These are phyloP conservation scores for Noctuana brunneofusca DNA, from an alignment of 2,888 invertebrate species.

Conservation along the genomic window DNA sequence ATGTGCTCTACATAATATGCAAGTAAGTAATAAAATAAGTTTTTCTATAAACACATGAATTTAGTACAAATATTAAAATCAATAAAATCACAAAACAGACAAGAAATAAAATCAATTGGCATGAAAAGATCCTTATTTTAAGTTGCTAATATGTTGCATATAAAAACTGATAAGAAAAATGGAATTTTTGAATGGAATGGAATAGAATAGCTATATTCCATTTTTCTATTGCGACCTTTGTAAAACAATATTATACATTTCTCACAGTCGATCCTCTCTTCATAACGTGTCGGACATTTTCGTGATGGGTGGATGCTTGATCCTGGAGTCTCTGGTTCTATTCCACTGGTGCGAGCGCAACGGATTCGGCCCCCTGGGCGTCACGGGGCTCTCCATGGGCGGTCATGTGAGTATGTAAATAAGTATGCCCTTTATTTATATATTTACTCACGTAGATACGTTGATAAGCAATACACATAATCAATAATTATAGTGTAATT, in stretches of 20 bases:
- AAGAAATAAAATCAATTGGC: background rate
- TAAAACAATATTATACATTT: background rate
- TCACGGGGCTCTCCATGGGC: conserved; percentile 98
- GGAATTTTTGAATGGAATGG: too few species aligned
- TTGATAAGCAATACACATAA: too few species aligned
- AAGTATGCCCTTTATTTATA: background rate
- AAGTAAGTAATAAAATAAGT: too few species aligned
- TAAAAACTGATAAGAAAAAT: background rate
- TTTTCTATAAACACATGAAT: background rate
- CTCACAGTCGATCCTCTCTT: conserved; percentile 91
- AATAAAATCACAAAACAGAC: background rate
- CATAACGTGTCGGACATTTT: conserved; percentile 98
- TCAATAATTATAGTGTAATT: too few species aligned
- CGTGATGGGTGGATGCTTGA: conserved; percentile 98
- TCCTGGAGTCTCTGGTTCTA: conserved; percentile 95
- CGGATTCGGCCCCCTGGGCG: conserved; percentile 95
- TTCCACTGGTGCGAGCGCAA: conserved; percentile 96
- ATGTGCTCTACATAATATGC: background rate
- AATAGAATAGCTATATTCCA: too few species aligned
- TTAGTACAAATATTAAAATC: background rate
- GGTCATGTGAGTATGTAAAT: conserved; percentile 90
- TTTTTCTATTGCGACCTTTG: too few species aligned
- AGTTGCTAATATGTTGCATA: background rate
- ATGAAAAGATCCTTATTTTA: background rate
- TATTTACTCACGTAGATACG: too few species aligned